Evolutionary conservation across 2,888 invertebrate genomes (phyloP).

Genomic region (Bembecia ichneumoniformis): DNA sequence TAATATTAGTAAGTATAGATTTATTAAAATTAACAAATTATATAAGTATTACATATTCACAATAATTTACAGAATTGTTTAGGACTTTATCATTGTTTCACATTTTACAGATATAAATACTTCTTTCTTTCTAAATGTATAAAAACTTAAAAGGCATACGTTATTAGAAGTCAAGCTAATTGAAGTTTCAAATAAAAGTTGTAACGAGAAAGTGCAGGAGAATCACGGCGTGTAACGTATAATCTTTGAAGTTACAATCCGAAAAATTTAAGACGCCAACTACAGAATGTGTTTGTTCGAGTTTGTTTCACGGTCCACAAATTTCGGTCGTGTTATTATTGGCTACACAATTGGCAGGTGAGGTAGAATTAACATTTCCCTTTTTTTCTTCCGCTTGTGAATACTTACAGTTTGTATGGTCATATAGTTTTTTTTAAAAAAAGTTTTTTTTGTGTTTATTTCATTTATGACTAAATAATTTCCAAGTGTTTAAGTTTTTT

Average conservation of each 20-base stretch:
- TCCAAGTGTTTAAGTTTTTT: too few species aligned
- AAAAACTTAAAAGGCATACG: background rate
- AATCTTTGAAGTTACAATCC: conserved; percentile 18
- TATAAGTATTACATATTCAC: too few species aligned
- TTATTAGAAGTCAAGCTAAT: background rate
- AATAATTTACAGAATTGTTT: too few species aligned
- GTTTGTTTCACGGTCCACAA: conserved; percentile 46
- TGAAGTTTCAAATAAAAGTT: background rate
- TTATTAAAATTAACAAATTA: too few species aligned
- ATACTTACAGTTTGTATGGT: too few species aligned
- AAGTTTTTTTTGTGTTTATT: too few species aligned
- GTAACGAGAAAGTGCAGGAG: background rate
- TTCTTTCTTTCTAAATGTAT: background rate
- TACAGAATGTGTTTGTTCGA: conserved; percentile 16
- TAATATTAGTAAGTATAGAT: too few species aligned
- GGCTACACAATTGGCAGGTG: conserved; percentile 29
- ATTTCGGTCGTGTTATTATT: conserved; percentile 41
- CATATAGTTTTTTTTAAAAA: too few species aligned
- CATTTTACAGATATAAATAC: too few species aligned
- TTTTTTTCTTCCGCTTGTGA: background rate
- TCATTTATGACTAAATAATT: too few species aligned
- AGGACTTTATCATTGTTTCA: too few species aligned
- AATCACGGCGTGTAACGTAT: conserved; percentile 4
- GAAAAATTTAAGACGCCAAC: conserved; percentile 21
- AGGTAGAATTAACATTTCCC: conserved; percentile 8